Evolutionary conservation across 1,140 invertebrate genomes (phyloP).

Genomic region (Drosophila triauraria): DNA sequence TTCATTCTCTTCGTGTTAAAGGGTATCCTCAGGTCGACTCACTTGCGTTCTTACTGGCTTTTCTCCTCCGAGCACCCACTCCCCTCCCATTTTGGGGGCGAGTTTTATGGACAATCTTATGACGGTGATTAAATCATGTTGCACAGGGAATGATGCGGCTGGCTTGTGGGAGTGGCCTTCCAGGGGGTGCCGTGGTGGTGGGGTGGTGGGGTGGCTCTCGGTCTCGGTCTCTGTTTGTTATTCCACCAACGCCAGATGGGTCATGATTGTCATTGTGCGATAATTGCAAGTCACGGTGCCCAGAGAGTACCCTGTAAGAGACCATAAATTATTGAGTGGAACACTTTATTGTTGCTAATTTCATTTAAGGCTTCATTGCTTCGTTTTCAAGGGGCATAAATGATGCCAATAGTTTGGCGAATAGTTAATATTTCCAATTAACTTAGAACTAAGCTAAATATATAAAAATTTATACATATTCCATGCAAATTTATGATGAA

Average conservation of each 20-base stretch:
- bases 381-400: conserved; percentile 12
- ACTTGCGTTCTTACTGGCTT: conserved; percentile 5
- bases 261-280: conserved; percentile 44
- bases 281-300: conserved; percentile 44
- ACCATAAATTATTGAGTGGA: conserved; percentile 18
- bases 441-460: no score
- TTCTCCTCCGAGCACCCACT: not conserved
- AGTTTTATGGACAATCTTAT: conserved; percentile 64
- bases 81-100: conserved; percentile 33
- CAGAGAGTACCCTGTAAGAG: conserved; percentile 36
- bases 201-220: not conserved
- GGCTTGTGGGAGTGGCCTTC: conserved; percentile 21
- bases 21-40: conserved; percentile 4
- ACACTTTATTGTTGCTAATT: conserved; percentile 36
- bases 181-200: conserved; percentile 5
- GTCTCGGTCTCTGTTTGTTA: conserved; percentile 33
- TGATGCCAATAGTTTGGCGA: not conserved
- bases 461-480: no score
- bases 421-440: no score
- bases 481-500: no score
- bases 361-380: conserved; percentile 10
- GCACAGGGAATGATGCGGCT: conserved; percentile 46
- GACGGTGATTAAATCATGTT: conserved; percentile 65
- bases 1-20: no score
- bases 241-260: conserved; percentile 51